Evolutionary conservation across 2,888 invertebrate species (phyloP), one percentile per base, ranked within the genome.

Genomic region (Drosophila barbarae): DNA sequence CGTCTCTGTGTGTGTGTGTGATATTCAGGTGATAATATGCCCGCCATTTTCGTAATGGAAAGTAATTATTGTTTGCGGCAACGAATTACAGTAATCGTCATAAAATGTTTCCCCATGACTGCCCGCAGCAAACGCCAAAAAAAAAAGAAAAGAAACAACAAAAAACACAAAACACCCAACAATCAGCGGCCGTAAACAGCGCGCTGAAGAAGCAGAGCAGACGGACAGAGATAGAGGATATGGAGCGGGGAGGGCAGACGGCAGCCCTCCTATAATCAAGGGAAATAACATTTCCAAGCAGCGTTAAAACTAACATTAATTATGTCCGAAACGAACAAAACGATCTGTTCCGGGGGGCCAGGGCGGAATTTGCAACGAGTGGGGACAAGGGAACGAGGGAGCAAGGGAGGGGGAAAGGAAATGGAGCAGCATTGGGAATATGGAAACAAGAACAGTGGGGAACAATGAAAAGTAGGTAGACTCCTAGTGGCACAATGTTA

Each of bases 291-390:
- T 88, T 88, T 88, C 85, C 79, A 84, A 84, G 84, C 87, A 88
- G 88, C 88, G 88, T 87, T 88, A 88, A 88, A 88, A 88, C 87
- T 87, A 88, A 88, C 88, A 88, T 88, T 88, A 88, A 88, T 88
- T 88, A 87, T 85, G 82, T 85, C 86, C 84, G 78, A 85, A 83
- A 85, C 84, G 80, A 84, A 81, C 85, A 85, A 84, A 81, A 85
- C 84, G 81, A 85, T 82, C 46, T 80, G 65, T 44, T 59, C 18
- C 18, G 18, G 18, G 10, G 57, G 58, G 39, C 21, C 35, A 15
- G 23, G 39, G 26, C 39, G 28, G 47, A 44, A 52, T 46, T 46
- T 38, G 46, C 23, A 30, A 35, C 23, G 8, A 26, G 32, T 15
- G 9, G 9, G 36, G 5, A 5, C 18, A 15, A 26, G 26, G 26